Evolutionary conservation across 2,888 invertebrate genomes (phyloP).

Genomic region (Melanostoma mellinum): DNA sequence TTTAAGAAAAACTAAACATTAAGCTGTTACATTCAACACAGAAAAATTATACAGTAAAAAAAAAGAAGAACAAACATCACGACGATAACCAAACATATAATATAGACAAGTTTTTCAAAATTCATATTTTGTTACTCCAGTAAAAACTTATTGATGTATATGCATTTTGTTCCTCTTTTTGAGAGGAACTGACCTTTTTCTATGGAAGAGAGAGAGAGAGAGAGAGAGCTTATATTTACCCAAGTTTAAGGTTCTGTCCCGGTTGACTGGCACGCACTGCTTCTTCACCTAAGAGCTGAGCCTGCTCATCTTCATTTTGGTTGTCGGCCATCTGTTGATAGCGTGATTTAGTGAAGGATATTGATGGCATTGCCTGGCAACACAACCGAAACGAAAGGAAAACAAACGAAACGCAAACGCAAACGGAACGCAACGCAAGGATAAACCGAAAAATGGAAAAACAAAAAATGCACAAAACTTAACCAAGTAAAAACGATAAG

Average conservation of each 20-base stretch:
- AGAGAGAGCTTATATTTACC: slow-evolving; percentile 87
- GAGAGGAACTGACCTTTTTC: slow-evolving; percentile 27
- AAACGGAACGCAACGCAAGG: slow-evolving; percentile 64
- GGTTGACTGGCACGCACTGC: slow-evolving; percentile 90
- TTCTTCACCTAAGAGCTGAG: slow-evolving; percentile 98
- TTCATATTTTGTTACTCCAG: slow-evolving; percentile 49
- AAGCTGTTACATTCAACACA: slow-evolving; percentile 57
- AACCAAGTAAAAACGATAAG: slow-evolving; percentile 14
- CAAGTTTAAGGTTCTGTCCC: slow-evolving; percentile 98
- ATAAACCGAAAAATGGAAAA: slow-evolving; percentile 62
- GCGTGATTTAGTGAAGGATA: slow-evolving; percentile 82
- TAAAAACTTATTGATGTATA: slow-evolving; percentile 45
- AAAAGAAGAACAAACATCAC: slow-evolving; percentile 16
- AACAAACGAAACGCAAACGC: slow-evolving; percentile 62
- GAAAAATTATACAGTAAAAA: slow-evolving; percentile 14
- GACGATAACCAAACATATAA: slow-evolving; percentile 36
- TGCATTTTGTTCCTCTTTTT: slow-evolving; percentile 14
- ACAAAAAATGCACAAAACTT: slow-evolving; percentile 48
- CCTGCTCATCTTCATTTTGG: slow-evolving; percentile 97
- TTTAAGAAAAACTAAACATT: slow-evolving; percentile 29
- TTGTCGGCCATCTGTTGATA: slow-evolving; percentile 96
- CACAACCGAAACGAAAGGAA: slow-evolving; percentile 83
- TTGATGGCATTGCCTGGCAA: slow-evolving; percentile 85
- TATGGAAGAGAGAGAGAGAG: slow-evolving; percentile 74
- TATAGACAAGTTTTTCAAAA: slow-evolving; percentile 46